These are phyloP conservation scores for Drosophila parabipectinata DNA, from an alignment of 1,140 invertebrate genomes.

Conservation along the genomic window DNA sequence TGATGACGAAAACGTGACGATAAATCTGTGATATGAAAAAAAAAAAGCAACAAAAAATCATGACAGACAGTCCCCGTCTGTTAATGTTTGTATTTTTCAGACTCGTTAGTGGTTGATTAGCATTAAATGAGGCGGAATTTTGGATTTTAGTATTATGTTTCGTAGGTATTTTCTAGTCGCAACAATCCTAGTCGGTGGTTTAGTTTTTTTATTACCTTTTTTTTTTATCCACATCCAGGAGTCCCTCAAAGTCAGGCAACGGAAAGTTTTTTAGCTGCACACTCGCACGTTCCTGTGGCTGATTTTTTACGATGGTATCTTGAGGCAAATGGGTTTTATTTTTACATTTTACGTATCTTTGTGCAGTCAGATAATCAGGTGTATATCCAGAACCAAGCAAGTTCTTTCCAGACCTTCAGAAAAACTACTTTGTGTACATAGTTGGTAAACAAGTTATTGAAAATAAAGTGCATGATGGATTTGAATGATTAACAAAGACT, in stretches of 20 bases:
- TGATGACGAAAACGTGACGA: constrained; percentile 15
- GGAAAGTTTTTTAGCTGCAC: background rate
- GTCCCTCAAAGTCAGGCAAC: constrained; percentile 2
- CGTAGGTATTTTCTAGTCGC: background rate
- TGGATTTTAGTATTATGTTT: background rate
- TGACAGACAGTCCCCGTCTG: constrained; percentile 20
- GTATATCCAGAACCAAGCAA: background rate
- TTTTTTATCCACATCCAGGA: background rate
- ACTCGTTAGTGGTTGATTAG: constrained; percentile 3
- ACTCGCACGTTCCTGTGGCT: background rate
- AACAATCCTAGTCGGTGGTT: background rate
- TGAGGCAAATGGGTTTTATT: background rate
- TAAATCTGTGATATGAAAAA: constrained; percentile 41
- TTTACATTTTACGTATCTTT: background rate
- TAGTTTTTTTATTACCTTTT: background rate
- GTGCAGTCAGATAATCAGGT: background rate
- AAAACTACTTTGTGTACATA: too few relatives aligned
- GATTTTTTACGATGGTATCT: constrained; percentile 2
- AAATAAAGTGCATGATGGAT: background rate
- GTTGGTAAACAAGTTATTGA: background rate
- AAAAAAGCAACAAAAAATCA: constrained; percentile 35
- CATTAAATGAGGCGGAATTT: background rate
- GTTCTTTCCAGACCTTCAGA: background rate
- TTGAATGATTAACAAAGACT: too few relatives aligned
- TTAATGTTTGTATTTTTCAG: background rate